Evolutionary conservation across 2,113 vertebrate species (phyloP), one percentile per base, ranked within the genome.

Genomic region (Oncorhynchus kisutch): DNA sequence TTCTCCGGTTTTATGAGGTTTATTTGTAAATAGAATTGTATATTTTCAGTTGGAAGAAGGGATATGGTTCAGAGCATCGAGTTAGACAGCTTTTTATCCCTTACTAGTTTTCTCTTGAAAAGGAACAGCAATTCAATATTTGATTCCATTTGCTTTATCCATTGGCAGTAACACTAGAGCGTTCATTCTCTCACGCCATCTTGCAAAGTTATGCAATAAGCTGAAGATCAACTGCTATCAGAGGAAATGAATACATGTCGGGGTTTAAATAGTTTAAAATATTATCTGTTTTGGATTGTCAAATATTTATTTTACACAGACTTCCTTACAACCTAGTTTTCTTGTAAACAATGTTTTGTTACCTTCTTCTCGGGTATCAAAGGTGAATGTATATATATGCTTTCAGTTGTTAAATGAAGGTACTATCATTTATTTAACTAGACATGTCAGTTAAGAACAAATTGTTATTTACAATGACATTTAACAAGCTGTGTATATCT

Each of bases 121-220:
- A n/a, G 59, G 59, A 5, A 5, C 16, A 9, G 59, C 11, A 3
- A 62, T 24, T 3, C 22, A 24, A 2, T 62, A 22, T 62, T 22
- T 13, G 13, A 13, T 12, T 3, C 14, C 49, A 22, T 60, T 60
- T 62, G 59, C 20, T 62, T 22, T 22, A 62, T 62, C 20, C 18
- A 22, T 62, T 62, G 12, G 51, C 13, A 18, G 59, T 62, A 22
- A 62, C 59, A 62, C n/a, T 9, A 24, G 59, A 24, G n/a, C n/a
- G 14, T 22, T 7, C 2, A 22, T n/a, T 13, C 20, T 7, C 12
- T 25, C 51, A 62, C n/a, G 68, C 71, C 31, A 11, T 69, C 31
- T 14, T 71, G 49, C 65, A 48, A 27, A 34, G 60, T 39, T 81
- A 81, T 76, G 74, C 82, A 85, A 82, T 78, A 79, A 83, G 67